Percentiles rank a stretch among this genome's conserved stretches.
Conservation (phyloP, 2,797 vertebrate genomes). For the Chelon auratus region DNA sequence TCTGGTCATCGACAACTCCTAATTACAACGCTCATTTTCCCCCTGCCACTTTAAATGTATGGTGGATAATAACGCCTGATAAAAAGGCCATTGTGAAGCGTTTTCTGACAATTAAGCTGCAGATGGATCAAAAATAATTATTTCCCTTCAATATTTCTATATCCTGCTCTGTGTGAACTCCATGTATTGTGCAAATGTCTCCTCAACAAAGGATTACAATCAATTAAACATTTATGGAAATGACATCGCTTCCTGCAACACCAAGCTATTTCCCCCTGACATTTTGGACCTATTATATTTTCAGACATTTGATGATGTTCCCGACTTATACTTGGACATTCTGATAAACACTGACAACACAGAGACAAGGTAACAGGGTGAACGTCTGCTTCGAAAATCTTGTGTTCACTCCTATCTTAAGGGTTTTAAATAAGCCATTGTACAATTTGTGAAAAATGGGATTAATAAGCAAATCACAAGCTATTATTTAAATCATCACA, state of each 20-base stretch:
- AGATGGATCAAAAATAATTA: constrained; percentile 73
- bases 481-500: constrained; percentile 84
- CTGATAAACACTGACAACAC: constrained; percentile 93
- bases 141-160: constrained; percentile 78
- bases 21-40: constrained; percentile 47
- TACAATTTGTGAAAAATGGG: constrained; percentile 83
- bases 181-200: constrained; percentile 80
- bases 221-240: constrained; percentile 97
- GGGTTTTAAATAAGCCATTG: constrained; percentile 81
- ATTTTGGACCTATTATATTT: constrained; percentile 97
- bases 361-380: constrained; percentile 85
- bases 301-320: constrained; percentile 87
- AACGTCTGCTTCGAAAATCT: constrained; percentile 82
- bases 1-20: constrained; percentile 48
- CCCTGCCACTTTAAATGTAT: constrained; percentile 50
- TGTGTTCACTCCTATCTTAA: constrained; percentile 75
- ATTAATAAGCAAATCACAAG: constrained; percentile 85
- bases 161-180: constrained; percentile 74
- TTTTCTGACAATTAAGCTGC: constrained; percentile 74
- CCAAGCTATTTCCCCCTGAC: constrained; percentile 93
- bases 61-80: constrained; percentile 64
- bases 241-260: constrained; percentile 93
- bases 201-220: constrained; percentile 93
- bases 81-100: constrained; percentile 65
- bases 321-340: constrained; percentile 89